phyloP scores from a whole-genome alignment of 2,797 vertebrate genomes.

The Coendou prehensilis region DNA sequence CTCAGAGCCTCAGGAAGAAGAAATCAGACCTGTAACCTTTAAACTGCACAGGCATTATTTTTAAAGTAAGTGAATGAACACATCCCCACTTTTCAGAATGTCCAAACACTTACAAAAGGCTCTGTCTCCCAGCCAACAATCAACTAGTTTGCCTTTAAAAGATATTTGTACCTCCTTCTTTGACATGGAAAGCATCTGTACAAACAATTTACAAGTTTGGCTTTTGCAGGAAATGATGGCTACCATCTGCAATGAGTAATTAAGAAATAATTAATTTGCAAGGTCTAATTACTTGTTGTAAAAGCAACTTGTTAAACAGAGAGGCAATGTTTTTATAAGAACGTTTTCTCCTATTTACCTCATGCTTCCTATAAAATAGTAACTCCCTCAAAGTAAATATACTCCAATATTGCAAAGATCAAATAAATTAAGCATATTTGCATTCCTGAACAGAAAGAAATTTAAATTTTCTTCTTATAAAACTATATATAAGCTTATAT shows the following conservation, averaged over 20 bases:
- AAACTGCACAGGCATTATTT: constrained; percentile 5
- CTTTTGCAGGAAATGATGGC: not conserved
- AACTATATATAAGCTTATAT: not conserved
- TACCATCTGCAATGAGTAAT: not conserved
- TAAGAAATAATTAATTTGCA: constrained; percentile 9
- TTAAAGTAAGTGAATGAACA: not conserved
- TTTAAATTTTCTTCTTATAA: constrained; percentile 8
- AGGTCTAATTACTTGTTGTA: not conserved
- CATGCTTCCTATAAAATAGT: not conserved
- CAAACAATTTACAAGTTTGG: not conserved
- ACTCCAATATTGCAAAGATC: not conserved
- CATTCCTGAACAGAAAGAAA: not conserved
- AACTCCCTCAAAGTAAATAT: constrained; percentile 8
- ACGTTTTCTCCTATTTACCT: constrained; percentile 13
- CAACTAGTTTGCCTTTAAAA: not conserved
- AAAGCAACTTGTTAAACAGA: constrained; percentile 35
- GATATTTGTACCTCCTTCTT: not conserved
- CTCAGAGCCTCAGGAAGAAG: constrained; percentile 2
- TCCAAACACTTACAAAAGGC: not conserved
- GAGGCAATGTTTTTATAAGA: not conserved
- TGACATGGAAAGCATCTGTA: not conserved
- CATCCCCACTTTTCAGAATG: not conserved
- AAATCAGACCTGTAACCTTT: not conserved
- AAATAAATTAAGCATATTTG: constrained; percentile 49
- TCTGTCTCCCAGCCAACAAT: not conserved